Evolutionary conservation across 2,113 vertebrate genomes (phyloP), one percentile per base, ranked within the genome.

Genomic region (Mastomys natalensis): DNA sequence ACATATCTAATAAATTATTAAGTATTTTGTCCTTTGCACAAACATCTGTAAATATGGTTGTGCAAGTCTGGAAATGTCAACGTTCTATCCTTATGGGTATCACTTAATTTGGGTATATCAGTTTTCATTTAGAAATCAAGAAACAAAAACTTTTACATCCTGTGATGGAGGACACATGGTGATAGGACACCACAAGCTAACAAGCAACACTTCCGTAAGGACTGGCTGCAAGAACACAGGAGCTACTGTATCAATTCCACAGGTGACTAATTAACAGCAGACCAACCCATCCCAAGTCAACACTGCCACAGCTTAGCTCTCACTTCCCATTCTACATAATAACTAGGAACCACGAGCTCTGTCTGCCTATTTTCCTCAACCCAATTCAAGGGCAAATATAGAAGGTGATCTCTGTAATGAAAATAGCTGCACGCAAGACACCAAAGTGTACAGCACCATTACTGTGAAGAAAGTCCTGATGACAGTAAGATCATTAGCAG

Each of bases 181-280:
- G 10, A 86, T 22, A 96, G 64, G 48, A 82, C 45, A 86, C 0
- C 11, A 34, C n/a, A 92, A 62, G 53, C 2, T 78, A 87, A 89
- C 86, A 78, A 76, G 76, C 68, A 55, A 66, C 64, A 82, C 26
- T 84, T 77, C 87, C 89, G 90, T 94, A 76, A 68, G 89, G 19
- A 90, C 19, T 77, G 74, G 60, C 45, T 78, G 62, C 19, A 97
- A 89, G 97, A 87, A 62, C 82, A 88, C 92, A 94, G 64, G 29
- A 91, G 45, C 55, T 91, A 70, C 17, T 55, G 34, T 45, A 86
- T 96, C 94, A 92, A 17, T 73, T n/a, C 72, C 87, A 93, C 4
- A 95, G n/a, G 15, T 64, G 58, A 96, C 55, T 72, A 87, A 95
- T 43, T 94, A 96, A 95, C 37, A 85, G 91, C 12, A 89, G 40